A percentile compares a stretch with the other conserved stretches of the same genome.
Evolutionary conservation across 2,113 vertebrate genomes (phyloP).

Genomic region (Jacana jacana): DNA sequence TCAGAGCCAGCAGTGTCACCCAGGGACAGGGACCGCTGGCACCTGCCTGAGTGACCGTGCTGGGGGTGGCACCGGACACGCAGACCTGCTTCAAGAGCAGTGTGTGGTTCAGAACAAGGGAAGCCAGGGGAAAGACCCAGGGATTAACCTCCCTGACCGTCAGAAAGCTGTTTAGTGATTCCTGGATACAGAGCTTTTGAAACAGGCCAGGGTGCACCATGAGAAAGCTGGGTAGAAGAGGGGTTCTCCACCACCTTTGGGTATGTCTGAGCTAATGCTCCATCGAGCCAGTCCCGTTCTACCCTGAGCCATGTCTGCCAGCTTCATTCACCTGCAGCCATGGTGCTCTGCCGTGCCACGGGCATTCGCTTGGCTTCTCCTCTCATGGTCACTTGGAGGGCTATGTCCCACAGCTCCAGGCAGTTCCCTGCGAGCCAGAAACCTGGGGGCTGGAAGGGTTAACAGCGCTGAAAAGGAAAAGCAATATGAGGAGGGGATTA

Average conservation of each 20-base stretch:
- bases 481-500: background rate
- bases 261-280: background rate
- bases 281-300: background rate
- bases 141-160: background rate
- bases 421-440: background rate
- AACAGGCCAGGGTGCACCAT: background rate
- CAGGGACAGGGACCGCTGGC: background rate
- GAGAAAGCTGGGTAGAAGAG: background rate
- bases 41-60: fast-evolving
- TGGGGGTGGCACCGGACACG: fast-evolving
- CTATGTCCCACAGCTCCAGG: fast-evolving
- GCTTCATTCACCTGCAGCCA: background rate
- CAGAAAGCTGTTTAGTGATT: background rate
- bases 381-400: background rate
- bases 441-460: background rate
- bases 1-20: background rate
- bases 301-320: background rate
- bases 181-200: background rate
- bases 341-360: fast-evolving
- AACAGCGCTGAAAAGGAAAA: background rate
- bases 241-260: background rate
- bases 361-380: background rate
- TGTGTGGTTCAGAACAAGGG: background rate
- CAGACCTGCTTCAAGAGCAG: background rate
- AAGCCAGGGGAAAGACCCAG: background rate